Conservation (phyloP, 2,113 vertebrate genomes). For the Mobula birostris region DNA sequence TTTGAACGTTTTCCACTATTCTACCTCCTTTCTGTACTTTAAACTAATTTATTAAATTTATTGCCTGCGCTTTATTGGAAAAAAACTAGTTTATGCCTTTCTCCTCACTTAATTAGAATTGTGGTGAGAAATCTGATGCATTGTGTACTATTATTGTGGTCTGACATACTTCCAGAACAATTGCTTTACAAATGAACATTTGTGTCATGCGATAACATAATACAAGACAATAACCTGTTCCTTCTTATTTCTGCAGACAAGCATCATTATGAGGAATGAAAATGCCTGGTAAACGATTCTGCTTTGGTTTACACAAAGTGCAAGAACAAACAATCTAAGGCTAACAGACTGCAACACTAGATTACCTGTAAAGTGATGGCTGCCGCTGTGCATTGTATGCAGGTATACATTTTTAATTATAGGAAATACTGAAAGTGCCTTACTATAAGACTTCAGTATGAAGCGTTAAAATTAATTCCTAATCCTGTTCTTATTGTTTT, state of each 20-base stretch:
- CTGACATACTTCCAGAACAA: not conserved
- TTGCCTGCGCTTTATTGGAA: not conserved
- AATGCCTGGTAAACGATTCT: not conserved
- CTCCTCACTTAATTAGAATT: not conserved
- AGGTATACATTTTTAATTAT: not conserved
- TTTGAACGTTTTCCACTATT: not conserved
- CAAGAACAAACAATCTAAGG: not conserved
- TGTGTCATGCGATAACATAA: not conserved
- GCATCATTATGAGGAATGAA: slow-evolving; percentile 11
- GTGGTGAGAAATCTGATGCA: not conserved
- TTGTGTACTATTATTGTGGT: not conserved
- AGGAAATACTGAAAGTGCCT: not conserved
- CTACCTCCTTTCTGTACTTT: not conserved
- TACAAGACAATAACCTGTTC: not conserved
- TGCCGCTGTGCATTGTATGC: not conserved
- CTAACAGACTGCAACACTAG: not conserved
- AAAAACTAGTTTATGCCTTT: not conserved
- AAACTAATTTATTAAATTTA: not conserved
- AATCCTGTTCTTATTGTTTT: not conserved
- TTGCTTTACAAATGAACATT: not conserved
- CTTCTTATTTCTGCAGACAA: not conserved
- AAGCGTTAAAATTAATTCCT: not conserved
- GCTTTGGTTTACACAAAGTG: not conserved
- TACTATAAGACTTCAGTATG: not conserved
- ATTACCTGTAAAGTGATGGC: not conserved